Evolutionary conservation across 2,888 invertebrate genomes (phyloP).

Genomic region (Lochmaea crataegi): DNA sequence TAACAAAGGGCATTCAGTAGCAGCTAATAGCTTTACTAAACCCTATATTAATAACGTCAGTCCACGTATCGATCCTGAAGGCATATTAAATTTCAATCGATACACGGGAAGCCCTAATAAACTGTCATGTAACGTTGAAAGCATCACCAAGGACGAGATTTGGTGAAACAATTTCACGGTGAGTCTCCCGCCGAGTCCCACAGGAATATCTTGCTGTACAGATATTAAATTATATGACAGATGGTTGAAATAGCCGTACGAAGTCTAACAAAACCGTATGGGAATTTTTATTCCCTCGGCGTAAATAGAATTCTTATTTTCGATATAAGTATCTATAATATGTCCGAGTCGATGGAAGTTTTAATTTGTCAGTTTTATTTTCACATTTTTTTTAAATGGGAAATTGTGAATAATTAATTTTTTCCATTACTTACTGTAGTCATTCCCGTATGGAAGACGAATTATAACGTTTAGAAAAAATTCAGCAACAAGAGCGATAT

Average conservation of each 20-base stretch:
- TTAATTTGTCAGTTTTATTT: too few relatives aligned
- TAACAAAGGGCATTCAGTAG: neutral
- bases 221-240: slow-evolving; percentile 56
- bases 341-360: neutral
- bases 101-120: slow-evolving; percentile 49
- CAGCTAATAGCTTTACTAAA: slow-evolving; percentile 6
- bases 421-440: too few relatives aligned
- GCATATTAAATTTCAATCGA: slow-evolving; percentile 53
- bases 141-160: slow-evolving; percentile 55
- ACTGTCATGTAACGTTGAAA: slow-evolving; percentile 52
- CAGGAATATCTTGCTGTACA: slow-evolving; percentile 39
- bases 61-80: slow-evolving; percentile 28
- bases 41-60: slow-evolving; percentile 16
- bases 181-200: slow-evolving; percentile 40
- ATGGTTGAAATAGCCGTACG: slow-evolving; percentile 52
- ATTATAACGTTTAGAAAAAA: too few relatives aligned
- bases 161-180: slow-evolving; percentile 58
- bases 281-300: slow-evolving; percentile 37
- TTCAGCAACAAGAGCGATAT: too few relatives aligned
- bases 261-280: slow-evolving; percentile 41
- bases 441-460: too few relatives aligned
- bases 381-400: neutral
- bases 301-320: slow-evolving; percentile 5
- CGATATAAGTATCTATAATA: neutral
- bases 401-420: too few relatives aligned